Conservation (phyloP, 2,113 vertebrate species). For the Paramormyrops kingsleyae region DNA sequence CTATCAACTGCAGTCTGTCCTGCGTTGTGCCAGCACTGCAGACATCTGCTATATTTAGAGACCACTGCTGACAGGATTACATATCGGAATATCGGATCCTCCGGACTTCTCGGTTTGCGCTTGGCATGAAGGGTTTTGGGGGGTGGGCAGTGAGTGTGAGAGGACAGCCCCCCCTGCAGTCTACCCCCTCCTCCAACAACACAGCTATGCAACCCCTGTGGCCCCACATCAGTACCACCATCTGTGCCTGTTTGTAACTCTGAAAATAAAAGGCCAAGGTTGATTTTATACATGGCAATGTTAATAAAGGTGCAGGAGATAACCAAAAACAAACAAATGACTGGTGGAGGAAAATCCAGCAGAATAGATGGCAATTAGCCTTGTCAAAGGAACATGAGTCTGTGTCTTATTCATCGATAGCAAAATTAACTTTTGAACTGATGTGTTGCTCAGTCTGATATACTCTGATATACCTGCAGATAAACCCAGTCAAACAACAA, state of each 20-base stretch:
- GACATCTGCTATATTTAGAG: constrained; percentile 68
- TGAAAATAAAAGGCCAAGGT: neutral
- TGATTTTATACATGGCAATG: neutral
- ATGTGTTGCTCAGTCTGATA: neutral
- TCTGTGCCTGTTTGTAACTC: constrained; percentile 69
- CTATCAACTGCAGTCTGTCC: neutral
- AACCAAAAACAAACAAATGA: neutral
- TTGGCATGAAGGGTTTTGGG: constrained; percentile 49
- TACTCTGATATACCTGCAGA: neutral
- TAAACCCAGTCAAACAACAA: neutral
- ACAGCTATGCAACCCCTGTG: neutral
- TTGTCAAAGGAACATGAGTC: neutral
- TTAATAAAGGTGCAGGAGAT: neutral
- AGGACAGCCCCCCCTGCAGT: constrained; percentile 37
- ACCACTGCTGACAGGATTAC: constrained; percentile 61
- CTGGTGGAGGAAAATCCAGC: too few relatives aligned
- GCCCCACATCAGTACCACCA: constrained; percentile 38
- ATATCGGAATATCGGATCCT: constrained; percentile 64
- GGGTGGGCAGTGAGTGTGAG: constrained; percentile 43
- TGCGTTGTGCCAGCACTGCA: constrained; percentile 5
- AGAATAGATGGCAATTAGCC: neutral
- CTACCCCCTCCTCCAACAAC: neutral
- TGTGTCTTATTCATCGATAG: neutral
- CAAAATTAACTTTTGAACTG: neutral
- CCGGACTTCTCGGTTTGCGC: constrained; percentile 67